Conservation (phyloP, 2,888 invertebrate species). For the Nomada fabriciana region DNA sequence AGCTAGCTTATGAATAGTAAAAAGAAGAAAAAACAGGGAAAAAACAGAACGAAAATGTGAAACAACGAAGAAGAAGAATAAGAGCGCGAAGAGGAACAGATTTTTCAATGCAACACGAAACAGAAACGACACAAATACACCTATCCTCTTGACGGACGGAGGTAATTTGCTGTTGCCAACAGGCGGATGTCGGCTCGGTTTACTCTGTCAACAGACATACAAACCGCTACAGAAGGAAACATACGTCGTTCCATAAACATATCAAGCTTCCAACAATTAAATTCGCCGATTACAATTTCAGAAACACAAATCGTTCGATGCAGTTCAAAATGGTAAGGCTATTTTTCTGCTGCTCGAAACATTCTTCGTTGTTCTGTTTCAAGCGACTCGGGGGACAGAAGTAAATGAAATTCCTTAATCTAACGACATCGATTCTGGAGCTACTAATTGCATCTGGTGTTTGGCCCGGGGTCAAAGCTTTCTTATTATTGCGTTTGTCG, state of each 20-base stretch:
- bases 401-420: conserved; percentile 40
- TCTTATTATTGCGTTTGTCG: conserved; percentile 60
- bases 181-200: neutral
- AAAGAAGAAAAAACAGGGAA: too few relatives aligned
- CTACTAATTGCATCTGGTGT: conserved; percentile 45
- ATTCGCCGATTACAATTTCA: too few relatives aligned
- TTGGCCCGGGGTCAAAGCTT: conserved; percentile 25
- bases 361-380: neutral
- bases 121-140: neutral
- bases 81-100: neutral
- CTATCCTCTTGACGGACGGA: neutral
- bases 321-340: too few relatives aligned
- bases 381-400: neutral
- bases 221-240: neutral
- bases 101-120: neutral
- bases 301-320: too few relatives aligned
- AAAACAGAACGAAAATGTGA: neutral
- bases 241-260: neutral
- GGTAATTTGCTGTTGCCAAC: neutral
- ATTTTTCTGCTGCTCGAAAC: neutral
- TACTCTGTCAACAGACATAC: neutral
- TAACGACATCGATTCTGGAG: conserved; percentile 37
- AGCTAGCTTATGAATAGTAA: too few relatives aligned
- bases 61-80: neutral
- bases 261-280: neutral